Evolutionary conservation across 1,140 invertebrate genomes (phyloP), one percentile per base, ranked within the genome.

Genomic region (Drosophila triauraria): DNA sequence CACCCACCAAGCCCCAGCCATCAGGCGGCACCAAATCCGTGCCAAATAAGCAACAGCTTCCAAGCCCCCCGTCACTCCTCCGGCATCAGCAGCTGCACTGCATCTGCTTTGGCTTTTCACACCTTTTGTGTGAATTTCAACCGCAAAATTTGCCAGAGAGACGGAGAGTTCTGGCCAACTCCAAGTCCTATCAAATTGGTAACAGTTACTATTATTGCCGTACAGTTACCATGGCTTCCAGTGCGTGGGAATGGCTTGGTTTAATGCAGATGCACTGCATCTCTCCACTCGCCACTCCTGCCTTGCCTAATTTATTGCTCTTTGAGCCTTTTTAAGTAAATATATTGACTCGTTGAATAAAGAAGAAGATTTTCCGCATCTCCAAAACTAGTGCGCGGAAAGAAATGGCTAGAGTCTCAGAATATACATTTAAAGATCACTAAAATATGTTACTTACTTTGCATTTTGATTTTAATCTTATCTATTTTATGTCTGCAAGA

Each of bases 41-140:
- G 82, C 82, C 82, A 85, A 84, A 78, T 85, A 84, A 84, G 82
- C 82, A 85, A 81, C 82, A 81, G 82, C 82, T 65, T 85, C 82
- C 42, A 30, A 23, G 32, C 47, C 25, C 20, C 59, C 7, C 5
- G 4, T 17, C 7, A 12, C 23, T 12, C 12, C 25, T 43, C 32
- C 60, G n/a, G 20, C 20, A 17, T 25, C 38, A 17, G 60, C 48
- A 25, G 25, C 48, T 38, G 23, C 27, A 51, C 30, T 25, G 53
- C 67, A 72, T 44, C 38, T 71, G 69, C 53, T 50, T 72, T 50
- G 44, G 62, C 78, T 69, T 68, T 74, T 84, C 74, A 61, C 82
- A 78, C 82, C 78, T 84, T 85, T 81, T 84, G 78, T 77, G 82
- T 51, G 59, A 46, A 80, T 63, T 53, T 58, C 57, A 69, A 78